Percentiles rank a stretch among this genome's conserved stretches.
phyloP scores from a whole-genome alignment of 1,140 invertebrate species.

The Littorina saxatilis region DNA sequence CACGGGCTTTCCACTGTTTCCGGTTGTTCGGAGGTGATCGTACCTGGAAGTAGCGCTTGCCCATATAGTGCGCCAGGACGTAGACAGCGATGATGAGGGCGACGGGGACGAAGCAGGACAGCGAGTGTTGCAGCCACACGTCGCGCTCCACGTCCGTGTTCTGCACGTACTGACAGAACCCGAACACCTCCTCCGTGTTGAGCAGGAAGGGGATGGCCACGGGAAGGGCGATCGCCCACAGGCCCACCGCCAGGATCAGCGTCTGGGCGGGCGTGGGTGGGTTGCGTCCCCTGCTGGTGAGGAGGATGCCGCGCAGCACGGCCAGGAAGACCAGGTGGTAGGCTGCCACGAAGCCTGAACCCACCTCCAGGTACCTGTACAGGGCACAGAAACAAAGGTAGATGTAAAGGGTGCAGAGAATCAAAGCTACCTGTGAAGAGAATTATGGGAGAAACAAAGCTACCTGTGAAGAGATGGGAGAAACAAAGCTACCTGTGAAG shows the following conservation, averaged over 20 bases:
- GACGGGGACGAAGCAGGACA: constrained; percentile 64
- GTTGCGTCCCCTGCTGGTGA: constrained; percentile 60
- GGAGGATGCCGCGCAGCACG: constrained; percentile 63
- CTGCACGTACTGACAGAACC: constrained; percentile 40
- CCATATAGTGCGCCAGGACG: constrained; percentile 59
- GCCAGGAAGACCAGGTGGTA: constrained; percentile 65
- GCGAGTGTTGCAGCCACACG: constrained; percentile 57
- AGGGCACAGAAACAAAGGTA: too few species aligned
- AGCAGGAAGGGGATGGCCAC: constrained; percentile 42
- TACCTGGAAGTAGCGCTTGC: constrained; percentile 65
- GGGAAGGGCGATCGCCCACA: constrained; percentile 41
- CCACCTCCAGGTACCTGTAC: constrained; percentile 55
- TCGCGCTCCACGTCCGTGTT: constrained; percentile 50
- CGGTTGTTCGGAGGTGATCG: too few species aligned
- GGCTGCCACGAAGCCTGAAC: constrained; percentile 57
- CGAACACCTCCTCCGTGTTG: constrained; percentile 30
- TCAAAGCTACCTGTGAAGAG: too few species aligned
- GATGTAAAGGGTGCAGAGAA: too few species aligned
- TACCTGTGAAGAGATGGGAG: too few species aligned
- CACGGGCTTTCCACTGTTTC: too few species aligned
- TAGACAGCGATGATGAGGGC: constrained; percentile 63
- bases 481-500: too few species aligned
- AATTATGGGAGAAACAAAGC: too few species aligned
- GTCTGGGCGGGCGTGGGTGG: constrained; percentile 49
- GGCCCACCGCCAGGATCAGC: constrained; percentile 34